phyloP scores from a whole-genome alignment of 1,140 invertebrate species.

The Bathynomus jamesi region DNA sequence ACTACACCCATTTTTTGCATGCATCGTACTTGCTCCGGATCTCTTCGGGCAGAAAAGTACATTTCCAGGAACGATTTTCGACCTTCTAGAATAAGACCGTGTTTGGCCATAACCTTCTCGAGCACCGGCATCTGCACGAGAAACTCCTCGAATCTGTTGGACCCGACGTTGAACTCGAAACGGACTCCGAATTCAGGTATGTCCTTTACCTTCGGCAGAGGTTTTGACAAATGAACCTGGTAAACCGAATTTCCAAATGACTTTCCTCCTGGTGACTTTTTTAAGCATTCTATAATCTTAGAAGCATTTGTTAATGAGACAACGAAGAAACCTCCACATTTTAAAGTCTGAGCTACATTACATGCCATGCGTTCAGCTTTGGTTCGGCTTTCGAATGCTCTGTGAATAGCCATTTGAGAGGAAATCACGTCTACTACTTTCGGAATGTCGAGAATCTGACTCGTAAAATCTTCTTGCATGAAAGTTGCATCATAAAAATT shows the following conservation, averaged over 20 bases:
- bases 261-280: not conserved
- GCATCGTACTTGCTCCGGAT: not conserved
- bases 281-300: not conserved
- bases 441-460: not conserved
- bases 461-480: not conserved
- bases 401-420: not conserved
- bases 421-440: not conserved
- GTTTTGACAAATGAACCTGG: not conserved
- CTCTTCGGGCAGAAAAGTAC: not conserved
- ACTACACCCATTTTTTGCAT: not conserved
- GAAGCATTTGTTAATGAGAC: not conserved
- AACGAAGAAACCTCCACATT: not conserved
- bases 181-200: not conserved
- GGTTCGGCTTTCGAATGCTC: not conserved
- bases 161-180: not conserved
- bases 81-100: not conserved
- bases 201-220: not conserved
- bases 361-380: not conserved
- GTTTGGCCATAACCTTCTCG: not conserved
- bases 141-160: not conserved
- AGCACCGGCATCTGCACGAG: not conserved
- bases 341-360: not conserved
- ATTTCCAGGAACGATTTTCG: not conserved
- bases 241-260: not conserved
- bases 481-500: not conserved